These are phyloP conservation scores for Amblyjoppa fuscipennis DNA, from an alignment of 2,888 invertebrate species.

Conservation along the genomic window DNA sequence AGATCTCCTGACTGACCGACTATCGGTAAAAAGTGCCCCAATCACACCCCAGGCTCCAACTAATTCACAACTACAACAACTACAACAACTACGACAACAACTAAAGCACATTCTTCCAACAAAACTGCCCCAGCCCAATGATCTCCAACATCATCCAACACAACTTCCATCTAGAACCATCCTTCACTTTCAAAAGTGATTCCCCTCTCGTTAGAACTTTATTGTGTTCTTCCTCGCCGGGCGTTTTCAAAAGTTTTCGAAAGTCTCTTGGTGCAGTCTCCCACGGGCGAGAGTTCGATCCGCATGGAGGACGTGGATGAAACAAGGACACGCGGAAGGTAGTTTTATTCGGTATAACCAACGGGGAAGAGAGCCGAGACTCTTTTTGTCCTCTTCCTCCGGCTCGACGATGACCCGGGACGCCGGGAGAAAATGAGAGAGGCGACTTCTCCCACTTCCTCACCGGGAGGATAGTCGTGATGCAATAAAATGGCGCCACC, in stretches of 20 bases:
- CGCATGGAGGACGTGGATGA: neutral
- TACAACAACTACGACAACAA: no score
- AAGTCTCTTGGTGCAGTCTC: neutral
- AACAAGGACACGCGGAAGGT: slow-evolving; percentile 11
- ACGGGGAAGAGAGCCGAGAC: slow-evolving; percentile 14
- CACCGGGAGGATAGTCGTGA: slow-evolving; percentile 78
- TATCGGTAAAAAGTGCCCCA: no score
- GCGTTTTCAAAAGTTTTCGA: slow-evolving; percentile 11
- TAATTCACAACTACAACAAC: no score
- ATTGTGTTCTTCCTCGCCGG: neutral
- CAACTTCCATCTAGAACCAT: no score
- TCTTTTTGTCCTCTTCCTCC: slow-evolving; percentile 36
- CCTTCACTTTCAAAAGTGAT: no score
- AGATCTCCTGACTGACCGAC: no score
- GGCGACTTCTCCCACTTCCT: neutral
- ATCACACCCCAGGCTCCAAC: no score
- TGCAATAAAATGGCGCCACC: slow-evolving; percentile 85
- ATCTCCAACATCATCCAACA: no score
- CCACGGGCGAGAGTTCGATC: slow-evolving; percentile 4
- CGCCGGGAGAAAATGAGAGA: slow-evolving; percentile 30
- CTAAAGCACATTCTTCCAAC: no score
- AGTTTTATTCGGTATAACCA: slow-evolving; percentile 15
- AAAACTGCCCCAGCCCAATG: no score
- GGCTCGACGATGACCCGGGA: slow-evolving; percentile 20
- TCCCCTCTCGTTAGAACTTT: slow-evolving; percentile 5